These are phyloP conservation scores for Crenuchus spilurus DNA, from an alignment of 2,797 vertebrate genomes.

Conservation along the genomic window DNA sequence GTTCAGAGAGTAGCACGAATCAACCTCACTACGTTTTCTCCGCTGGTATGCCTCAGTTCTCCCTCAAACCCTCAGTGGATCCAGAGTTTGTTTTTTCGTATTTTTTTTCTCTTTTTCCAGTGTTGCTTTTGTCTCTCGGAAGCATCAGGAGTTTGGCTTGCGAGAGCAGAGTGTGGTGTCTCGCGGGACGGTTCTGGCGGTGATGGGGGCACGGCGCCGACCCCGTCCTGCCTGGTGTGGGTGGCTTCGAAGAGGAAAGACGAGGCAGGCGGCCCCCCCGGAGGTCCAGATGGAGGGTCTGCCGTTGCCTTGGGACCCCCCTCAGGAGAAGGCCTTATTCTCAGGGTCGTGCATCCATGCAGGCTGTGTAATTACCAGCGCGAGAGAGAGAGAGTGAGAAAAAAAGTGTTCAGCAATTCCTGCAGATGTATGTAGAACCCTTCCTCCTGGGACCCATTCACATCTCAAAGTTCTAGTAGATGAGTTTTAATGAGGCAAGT, in stretches of 20 bases:
- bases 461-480: slow-evolving; percentile 79
- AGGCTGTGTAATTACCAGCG: slow-evolving; percentile 81
- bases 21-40: slow-evolving; percentile 36
- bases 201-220: slow-evolving; percentile 75
- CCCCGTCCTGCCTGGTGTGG: slow-evolving; percentile 78
- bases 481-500: slow-evolving; percentile 83
- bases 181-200: slow-evolving; percentile 65
- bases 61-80: slow-evolving; percentile 46
- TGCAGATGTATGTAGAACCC: slow-evolving; percentile 75
- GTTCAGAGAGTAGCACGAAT: background rate
- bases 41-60: slow-evolving; percentile 32
- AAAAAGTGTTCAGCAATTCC: slow-evolving; percentile 74
- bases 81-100: slow-evolving; percentile 66
- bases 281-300: slow-evolving; percentile 70
- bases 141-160: slow-evolving; percentile 77
- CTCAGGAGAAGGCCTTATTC: slow-evolving; percentile 77
- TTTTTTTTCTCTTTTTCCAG: slow-evolving; percentile 61
- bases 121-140: slow-evolving; percentile 39
- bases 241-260: slow-evolving; percentile 76
- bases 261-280: slow-evolving; percentile 51
- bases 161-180: slow-evolving; percentile 68
- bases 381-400: slow-evolving; percentile 43
- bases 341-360: slow-evolving; percentile 80
- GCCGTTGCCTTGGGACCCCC: slow-evolving; percentile 75
- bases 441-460: slow-evolving; percentile 77